These are phyloP conservation scores for Mixornis gularis DNA, from an alignment of 2,113 vertebrate species.

Conservation along the genomic window DNA sequence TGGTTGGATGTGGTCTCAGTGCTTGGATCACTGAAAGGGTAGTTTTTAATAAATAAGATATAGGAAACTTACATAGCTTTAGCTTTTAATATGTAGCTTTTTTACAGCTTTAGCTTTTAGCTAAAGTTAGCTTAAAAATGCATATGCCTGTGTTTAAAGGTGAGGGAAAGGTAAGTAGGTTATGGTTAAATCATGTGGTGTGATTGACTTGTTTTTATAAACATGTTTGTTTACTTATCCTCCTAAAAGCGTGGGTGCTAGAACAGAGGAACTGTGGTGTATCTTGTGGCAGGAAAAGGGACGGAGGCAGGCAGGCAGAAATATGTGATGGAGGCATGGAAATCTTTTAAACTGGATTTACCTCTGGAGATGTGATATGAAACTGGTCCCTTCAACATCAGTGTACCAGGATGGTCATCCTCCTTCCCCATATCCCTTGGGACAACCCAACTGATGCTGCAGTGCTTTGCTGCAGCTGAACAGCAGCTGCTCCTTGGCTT, in stretches of 20 bases:
- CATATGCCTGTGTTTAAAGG: not conserved
- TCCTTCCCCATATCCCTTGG: not conserved
- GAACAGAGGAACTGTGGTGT: not conserved
- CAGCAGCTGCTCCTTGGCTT: not conserved
- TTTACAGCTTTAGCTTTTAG: not conserved
- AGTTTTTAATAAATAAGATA: not conserved
- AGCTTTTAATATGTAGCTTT: not conserved
- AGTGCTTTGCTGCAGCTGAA: not conserved
- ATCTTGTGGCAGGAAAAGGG: not conserved
- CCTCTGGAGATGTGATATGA: not conserved
- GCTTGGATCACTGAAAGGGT: not conserved
- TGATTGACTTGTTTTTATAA: not conserved
- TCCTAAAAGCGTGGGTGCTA: not conserved
- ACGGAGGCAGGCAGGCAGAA: not conserved
- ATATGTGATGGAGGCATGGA: too few species aligned
- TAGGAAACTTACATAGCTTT: not conserved
- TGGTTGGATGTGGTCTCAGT: not conserved
- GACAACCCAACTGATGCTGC: not conserved
- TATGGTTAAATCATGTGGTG: not conserved
- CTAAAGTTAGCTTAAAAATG: not conserved
- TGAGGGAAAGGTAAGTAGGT: not conserved
- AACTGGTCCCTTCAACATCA: not conserved
- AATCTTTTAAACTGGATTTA: not conserved
- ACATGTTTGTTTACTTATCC: not conserved
- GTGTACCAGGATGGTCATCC: not conserved